A percentile compares a stretch with the other conserved stretches of the same genome.
These are phyloP conservation scores for Pandemis cinnamomeana DNA, from an alignment of 2,888 invertebrate species.

Conservation along the genomic window DNA sequence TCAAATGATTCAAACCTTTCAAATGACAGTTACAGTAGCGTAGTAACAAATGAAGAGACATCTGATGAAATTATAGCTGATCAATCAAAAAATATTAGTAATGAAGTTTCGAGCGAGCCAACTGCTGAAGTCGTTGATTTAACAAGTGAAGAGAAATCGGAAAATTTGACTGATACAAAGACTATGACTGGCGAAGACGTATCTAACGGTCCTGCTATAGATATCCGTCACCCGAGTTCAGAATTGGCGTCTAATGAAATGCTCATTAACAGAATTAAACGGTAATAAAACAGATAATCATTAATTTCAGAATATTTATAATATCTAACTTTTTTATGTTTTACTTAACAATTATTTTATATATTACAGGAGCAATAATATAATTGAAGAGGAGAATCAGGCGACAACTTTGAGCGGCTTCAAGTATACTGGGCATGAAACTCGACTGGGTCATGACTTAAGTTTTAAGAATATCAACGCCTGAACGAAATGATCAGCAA, in stretches of 20 bases:
- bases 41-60: background rate
- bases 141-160: background rate
- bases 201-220: background rate
- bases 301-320: background rate
- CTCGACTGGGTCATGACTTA: constrained; percentile 51
- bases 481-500: constrained; percentile 44
- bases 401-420: constrained; percentile 58
- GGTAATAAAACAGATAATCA: constrained; percentile 4
- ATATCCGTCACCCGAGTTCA: background rate
- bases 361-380: constrained; percentile 61
- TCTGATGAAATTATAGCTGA: background rate
- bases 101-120: background rate
- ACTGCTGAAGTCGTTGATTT: background rate
- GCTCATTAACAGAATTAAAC: constrained; percentile 9
- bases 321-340: background rate
- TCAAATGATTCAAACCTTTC: background rate
- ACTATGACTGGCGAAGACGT: background rate
- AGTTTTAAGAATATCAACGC: constrained; percentile 68
- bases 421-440: constrained; percentile 57
- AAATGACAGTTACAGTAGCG: background rate
- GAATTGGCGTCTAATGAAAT: background rate
- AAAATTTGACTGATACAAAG: background rate
- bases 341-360: constrained; percentile 14
- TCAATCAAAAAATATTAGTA: background rate
- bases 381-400: constrained; percentile 71